Percentiles rank a stretch among this genome's conserved stretches.
Evolutionary conservation across 92 coral and sea anemone genomes (phyloP).

Genomic region (Anthopleura xanthogrammica): DNA sequence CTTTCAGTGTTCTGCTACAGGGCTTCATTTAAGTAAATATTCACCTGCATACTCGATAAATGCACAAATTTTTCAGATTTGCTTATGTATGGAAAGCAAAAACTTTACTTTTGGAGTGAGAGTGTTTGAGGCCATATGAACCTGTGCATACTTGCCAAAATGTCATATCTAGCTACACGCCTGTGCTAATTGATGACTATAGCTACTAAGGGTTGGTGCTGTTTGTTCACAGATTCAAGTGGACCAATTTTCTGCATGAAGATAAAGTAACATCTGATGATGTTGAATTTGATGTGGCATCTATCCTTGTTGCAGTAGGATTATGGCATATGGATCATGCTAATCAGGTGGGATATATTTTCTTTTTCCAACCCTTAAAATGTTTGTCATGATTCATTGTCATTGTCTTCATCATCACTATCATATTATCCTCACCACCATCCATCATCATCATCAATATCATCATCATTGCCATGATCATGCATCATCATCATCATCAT

Average conservation of each 20-base stretch:
- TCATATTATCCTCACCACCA: not conserved
- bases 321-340: constrained; percentile 94
- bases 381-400: too few relatives aligned
- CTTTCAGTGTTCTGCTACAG: too few relatives aligned
- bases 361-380: too few relatives aligned
- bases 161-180: not conserved
- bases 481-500: not conserved
- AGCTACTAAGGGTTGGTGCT: not conserved
- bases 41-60: too few relatives aligned
- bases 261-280: constrained; percentile 54
- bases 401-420: not conserved
- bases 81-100: too few relatives aligned
- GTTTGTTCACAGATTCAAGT: constrained; percentile 67
- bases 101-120: too few relatives aligned
- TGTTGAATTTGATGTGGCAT: constrained; percentile 79
- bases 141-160: not conserved
- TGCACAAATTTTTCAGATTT: too few relatives aligned
- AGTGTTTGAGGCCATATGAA: too few relatives aligned
- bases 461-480: not conserved
- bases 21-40: too few relatives aligned
- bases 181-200: too few relatives aligned
- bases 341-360: constrained; percentile 43
- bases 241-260: constrained; percentile 77
- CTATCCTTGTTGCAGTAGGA: constrained; percentile 78
- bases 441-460: not conserved